Evolutionary conservation across 1,140 invertebrate genomes (phyloP), one percentile per base, ranked within the genome.

Genomic region (Rhopalosiphum padi): DNA sequence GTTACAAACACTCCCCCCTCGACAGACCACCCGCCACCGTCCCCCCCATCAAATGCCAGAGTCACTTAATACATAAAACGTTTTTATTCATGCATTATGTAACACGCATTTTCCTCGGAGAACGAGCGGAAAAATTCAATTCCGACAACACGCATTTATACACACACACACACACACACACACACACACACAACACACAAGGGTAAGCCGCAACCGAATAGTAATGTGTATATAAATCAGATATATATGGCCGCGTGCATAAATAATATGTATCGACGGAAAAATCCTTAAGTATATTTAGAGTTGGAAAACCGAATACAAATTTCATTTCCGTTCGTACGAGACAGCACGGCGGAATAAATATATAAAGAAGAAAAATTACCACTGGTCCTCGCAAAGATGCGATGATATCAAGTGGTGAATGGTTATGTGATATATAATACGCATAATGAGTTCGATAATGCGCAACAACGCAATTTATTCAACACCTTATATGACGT

Each of bases 41-140:
- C 37, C 21, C 46, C n/a, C 25, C 90, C 7, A 15, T 46, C 83
- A 9, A n/a, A 82, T 41, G 15, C 90, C 77, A 37, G 46, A 85
- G 91, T 92, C 91, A 92, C 91, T 92, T 92, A 92, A 92, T 92
- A 92, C 91, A 92, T 92, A 92, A 92, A 92, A 92, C 77, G 91
- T 92, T 92, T 92, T 92, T 92, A 92, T 92, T 92, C 91, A 92
- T 92, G 91, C 77, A 92, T 92, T 92, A 92, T 92, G 91, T 51
- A 92, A 92, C 91, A 53, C 91, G 77, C 82, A 53, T 85, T 85
- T 92, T 92, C n/a, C 46, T 43, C 91, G 77, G 77, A 55, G 77
- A 92, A 85, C 91, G 91, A 92, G 91, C 91, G 91, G 91, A 92
- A 92, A 92, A 92, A 92, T 92, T 92, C 91, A 92, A 92, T 92